Evolutionary conservation across 2,797 vertebrate genomes (phyloP).

Genomic region (Ispidina picta): DNA sequence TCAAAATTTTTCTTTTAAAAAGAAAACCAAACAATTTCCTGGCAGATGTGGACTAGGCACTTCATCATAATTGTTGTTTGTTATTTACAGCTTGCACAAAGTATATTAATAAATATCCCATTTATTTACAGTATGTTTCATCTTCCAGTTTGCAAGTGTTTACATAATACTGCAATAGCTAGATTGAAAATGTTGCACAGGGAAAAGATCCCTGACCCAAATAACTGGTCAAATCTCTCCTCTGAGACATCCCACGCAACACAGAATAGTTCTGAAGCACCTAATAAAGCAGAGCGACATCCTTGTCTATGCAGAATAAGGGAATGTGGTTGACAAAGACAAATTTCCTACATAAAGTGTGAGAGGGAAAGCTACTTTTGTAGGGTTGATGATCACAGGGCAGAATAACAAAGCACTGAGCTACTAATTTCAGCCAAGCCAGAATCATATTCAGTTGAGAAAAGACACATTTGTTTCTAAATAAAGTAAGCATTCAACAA

Average conservation of each 20-base stretch:
- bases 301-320: neutral
- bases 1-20: neutral
- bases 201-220: neutral
- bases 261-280: neutral
- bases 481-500: accelerated
- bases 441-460: neutral
- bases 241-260: neutral
- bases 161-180: neutral
- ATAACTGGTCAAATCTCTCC: neutral
- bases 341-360: neutral
- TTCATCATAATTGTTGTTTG: neutral
- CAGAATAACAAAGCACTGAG: neutral
- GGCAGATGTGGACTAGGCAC: neutral
- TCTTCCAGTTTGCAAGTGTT: neutral
- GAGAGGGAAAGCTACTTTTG: neutral
- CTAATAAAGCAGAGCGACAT: neutral
- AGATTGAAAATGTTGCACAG: neutral
- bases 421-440: neutral
- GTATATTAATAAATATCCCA: neutral
- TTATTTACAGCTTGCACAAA: neutral
- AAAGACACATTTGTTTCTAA: neutral
- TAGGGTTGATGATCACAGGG: neutral
- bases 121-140: neutral
- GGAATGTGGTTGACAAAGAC: slow-evolving; percentile 7
- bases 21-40: neutral